Percentiles rank a stretch among this genome's conserved stretches.
Conservation (phyloP, 2,113 vertebrate species). For the Physeter macrocephalus region DNA sequence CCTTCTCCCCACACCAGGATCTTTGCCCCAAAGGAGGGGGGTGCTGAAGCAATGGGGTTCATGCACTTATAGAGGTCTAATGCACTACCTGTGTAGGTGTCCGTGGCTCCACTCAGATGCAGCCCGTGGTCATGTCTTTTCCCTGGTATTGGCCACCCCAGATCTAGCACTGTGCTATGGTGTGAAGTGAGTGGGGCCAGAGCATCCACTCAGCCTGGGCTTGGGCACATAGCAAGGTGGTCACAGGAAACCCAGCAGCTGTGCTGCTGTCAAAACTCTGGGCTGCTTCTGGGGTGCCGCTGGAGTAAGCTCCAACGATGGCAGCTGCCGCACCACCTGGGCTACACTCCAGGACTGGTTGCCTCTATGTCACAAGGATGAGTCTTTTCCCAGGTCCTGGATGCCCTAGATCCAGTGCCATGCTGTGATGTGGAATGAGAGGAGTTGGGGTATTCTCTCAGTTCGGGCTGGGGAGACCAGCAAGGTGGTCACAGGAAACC, state of each 20-base stretch:
- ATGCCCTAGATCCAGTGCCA: neutral
- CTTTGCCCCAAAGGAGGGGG: neutral
- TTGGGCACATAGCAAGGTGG: neutral
- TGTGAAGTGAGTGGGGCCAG: neutral
- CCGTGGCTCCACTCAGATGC: neutral
- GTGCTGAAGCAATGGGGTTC: neutral
- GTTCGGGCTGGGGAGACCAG: neutral
- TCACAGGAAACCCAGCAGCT: neutral
- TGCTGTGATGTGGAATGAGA: neutral
- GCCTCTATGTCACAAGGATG: neutral
- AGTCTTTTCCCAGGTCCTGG: neutral
- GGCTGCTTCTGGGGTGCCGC: neutral
- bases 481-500: neutral
- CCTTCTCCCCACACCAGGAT: neutral
- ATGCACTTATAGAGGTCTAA: neutral
- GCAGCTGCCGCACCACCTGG: neutral
- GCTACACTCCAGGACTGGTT: neutral
- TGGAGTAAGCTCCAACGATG: neutral
- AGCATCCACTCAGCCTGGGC: neutral
- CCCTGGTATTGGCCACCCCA: neutral
- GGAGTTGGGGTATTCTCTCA: neutral
- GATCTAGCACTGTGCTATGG: neutral
- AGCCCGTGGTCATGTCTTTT: neutral
- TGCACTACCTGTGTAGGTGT: too few relatives aligned
- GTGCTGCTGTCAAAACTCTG: neutral